phyloP scores from a whole-genome alignment of 2,888 invertebrate species.

The Noctua comes region DNA sequence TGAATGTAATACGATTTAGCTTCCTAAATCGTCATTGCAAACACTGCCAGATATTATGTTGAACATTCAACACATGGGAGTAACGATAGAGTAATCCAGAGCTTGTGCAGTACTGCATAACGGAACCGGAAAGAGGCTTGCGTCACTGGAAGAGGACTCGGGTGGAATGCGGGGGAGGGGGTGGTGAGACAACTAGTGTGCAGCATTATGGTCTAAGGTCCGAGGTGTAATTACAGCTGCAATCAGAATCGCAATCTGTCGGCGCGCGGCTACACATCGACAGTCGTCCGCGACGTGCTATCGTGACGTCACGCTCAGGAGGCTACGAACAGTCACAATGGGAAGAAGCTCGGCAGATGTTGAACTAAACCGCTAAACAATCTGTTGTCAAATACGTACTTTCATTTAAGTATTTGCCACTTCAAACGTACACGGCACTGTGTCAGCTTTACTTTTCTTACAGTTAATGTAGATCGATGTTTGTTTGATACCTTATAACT shows the following conservation, averaged over 20 bases:
- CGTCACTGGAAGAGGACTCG: conserved; percentile 5
- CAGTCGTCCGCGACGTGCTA: conserved; percentile 20
- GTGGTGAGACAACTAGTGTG: not conserved
- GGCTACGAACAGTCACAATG: not conserved
- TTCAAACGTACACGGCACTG: not conserved
- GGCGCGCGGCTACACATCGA: conserved; percentile 30
- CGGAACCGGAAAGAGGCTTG: conserved; percentile 28
- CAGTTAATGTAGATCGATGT: not conserved
- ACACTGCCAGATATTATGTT: not conserved
- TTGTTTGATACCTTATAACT: not conserved
- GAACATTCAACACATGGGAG: not conserved
- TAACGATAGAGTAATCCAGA: conserved; percentile 8
- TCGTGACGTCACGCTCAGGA: conserved; percentile 5
- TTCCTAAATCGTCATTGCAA: not conserved
- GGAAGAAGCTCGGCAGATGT: not conserved
- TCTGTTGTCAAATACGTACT: not conserved
- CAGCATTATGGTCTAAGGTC: not conserved
- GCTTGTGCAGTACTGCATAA: conserved; percentile 27
- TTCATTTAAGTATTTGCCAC: not conserved
- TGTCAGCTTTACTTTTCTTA: not conserved
- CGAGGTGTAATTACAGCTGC: conserved; percentile 59
- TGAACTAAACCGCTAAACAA: not conserved
- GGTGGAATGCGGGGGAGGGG: not conserved
- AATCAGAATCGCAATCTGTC: conserved; percentile 61
- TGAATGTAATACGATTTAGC: not conserved